Conservation (phyloP, 2,888 invertebrate species). For the Torymus auratus region DNA sequence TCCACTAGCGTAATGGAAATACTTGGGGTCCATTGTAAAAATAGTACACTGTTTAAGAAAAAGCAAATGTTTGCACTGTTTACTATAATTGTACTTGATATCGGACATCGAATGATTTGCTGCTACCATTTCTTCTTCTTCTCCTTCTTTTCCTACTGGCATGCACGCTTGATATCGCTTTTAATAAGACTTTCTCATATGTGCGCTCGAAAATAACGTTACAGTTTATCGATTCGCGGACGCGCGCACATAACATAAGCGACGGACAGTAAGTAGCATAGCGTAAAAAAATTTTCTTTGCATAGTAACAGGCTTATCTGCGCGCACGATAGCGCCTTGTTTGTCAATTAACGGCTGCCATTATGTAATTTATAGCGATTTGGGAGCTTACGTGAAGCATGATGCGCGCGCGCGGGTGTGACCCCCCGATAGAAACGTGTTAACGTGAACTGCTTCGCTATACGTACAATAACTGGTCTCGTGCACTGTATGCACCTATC, state of each 20-base stretch:
- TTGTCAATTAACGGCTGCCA: constrained; percentile 52
- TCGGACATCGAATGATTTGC: constrained; percentile 12
- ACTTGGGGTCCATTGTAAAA: too few relatives aligned
- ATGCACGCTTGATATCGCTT: background rate
- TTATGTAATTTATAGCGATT: constrained; percentile 52
- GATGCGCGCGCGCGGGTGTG: constrained; percentile 12
- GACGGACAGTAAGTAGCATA: background rate
- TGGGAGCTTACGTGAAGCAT: constrained; percentile 10
- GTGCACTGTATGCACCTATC: background rate
- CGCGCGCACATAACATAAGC: background rate
- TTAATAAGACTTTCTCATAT: background rate
- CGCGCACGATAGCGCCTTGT: constrained; percentile 42
- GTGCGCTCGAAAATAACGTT: constrained; percentile 15
- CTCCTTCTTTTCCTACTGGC: background rate
- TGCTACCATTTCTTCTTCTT: background rate
- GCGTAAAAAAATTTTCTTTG: constrained; percentile 28
- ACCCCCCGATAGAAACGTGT: constrained; percentile 22
- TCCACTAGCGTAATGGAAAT: too few relatives aligned
- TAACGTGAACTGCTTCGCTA: constrained; percentile 14
- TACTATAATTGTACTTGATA: constrained; percentile 1
- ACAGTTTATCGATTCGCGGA: background rate
- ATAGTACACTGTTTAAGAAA: constrained; percentile 1
- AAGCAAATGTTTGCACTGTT: constrained; percentile 12
- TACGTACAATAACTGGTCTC: background rate
- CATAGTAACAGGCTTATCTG: constrained; percentile 55